Percentiles rank a stretch among this genome's conserved stretches.
phyloP scores from a whole-genome alignment of 2,888 invertebrate genomes.

The Uloborus plumipes region DNA sequence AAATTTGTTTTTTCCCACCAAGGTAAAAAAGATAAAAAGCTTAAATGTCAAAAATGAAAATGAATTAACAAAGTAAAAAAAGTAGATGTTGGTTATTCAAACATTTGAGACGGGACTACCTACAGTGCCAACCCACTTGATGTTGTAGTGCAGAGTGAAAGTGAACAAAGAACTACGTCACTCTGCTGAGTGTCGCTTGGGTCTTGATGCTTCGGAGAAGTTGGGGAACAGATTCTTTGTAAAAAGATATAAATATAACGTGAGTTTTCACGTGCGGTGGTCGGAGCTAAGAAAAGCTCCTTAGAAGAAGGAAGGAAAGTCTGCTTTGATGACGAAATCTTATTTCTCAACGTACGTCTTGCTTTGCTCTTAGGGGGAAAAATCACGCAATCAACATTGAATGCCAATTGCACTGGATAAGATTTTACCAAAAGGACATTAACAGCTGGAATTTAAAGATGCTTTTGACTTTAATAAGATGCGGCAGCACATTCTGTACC shows the following conservation, averaged over 20 bases:
- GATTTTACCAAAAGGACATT: too few species aligned
- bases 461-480: too few species aligned
- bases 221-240: constrained; percentile 32
- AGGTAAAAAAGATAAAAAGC: too few species aligned
- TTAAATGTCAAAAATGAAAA: too few species aligned
- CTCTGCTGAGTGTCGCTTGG: constrained; percentile 12
- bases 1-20: too few species aligned
- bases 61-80: too few species aligned
- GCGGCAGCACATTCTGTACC: too few species aligned
- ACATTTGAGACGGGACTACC: constrained; percentile 7
- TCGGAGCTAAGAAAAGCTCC: constrained; percentile 43
- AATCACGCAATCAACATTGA: too few species aligned
- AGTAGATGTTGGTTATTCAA: neutral
- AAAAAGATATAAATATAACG: constrained; percentile 52
- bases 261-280: constrained; percentile 32
- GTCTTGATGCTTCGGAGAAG: constrained; percentile 16
- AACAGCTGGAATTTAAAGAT: too few species aligned
- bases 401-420: too few species aligned
- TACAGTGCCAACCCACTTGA: constrained; percentile 28
- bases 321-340: constrained; percentile 41
- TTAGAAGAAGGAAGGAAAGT: constrained; percentile 22
- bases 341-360: too few species aligned
- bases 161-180: constrained; percentile 53
- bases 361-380: too few species aligned
- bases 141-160: neutral